Percentiles rank a stretch among this genome's conserved stretches.
Evolutionary conservation across 1,140 invertebrate genomes (phyloP).

Genomic region (Sweltsa coloradensis): DNA sequence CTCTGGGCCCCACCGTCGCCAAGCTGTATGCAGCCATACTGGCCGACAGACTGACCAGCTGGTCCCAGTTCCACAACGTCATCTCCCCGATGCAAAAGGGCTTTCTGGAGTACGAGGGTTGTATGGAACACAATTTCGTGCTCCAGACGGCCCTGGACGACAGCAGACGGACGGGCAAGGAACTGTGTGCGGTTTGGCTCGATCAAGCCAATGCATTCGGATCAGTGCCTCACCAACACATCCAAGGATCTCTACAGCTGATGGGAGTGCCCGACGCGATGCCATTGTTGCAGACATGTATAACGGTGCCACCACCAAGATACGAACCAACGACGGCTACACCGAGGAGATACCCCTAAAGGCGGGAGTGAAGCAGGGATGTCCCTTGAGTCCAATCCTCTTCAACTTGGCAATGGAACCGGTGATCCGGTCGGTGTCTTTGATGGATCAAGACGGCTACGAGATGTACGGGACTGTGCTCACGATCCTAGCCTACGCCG

Average conservation of each 20-base stretch:
- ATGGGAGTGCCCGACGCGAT: slow-evolving; percentile 2
- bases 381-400: slow-evolving; percentile 26
- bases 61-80: neutral
- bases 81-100: slow-evolving; percentile 22
- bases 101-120: slow-evolving; percentile 25
- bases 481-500: slow-evolving; percentile 23
- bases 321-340: slow-evolving; percentile 11
- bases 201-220: slow-evolving; percentile 2
- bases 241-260: slow-evolving; percentile 4
- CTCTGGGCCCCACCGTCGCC: slow-evolving; percentile 7
- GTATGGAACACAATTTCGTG: slow-evolving; percentile 27
- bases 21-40: slow-evolving; percentile 11
- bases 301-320: slow-evolving; percentile 6
- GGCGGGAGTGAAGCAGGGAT: slow-evolving; percentile 29
- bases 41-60: slow-evolving; percentile 7
- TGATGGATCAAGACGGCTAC: slow-evolving; percentile 11
- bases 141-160: slow-evolving; percentile 19
- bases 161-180: slow-evolving; percentile 8
- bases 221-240: slow-evolving; percentile 5
- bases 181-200: slow-evolving; percentile 8
- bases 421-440: slow-evolving; percentile 6
- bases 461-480: slow-evolving; percentile 14
- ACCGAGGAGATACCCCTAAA: slow-evolving; percentile 21
- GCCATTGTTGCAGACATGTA: slow-evolving; percentile 19
- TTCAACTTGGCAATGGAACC: slow-evolving; percentile 31